Base-by-base conservation (phyloP, 2,797 vertebrate species). In the Dendrocincla tyrannina region DNA sequence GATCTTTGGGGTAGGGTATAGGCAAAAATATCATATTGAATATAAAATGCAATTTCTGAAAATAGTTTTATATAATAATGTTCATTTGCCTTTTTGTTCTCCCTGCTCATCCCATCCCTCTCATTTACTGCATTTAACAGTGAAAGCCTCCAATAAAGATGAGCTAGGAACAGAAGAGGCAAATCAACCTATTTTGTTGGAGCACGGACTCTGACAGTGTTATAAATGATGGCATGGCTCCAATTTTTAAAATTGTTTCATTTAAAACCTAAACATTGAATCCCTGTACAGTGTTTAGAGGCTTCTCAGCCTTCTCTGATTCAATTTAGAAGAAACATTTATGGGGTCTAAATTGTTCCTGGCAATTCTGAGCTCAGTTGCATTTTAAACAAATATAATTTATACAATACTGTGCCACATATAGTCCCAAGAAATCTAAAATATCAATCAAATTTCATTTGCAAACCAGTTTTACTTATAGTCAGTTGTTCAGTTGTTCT, bases 241-340 rank as follows among this genome's bases (percentile, higher is more conserved):
- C 90, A 96, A 23, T 70, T 95, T 97, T 96, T 74, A 15, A 95
- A 97, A 97, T 77, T 74, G 44, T 94, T 95, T 97, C 80, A 96
- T 96, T 97, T 95, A 94, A 95, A 98, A 97, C 85, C 63, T 85
- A 97, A 97, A 92, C 87, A 95, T 46, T 95, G 86, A 81, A 88
- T 97, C 94, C 91, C 87, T 84, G 68, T 85, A 86, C 77, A 86
- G 68, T 93, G 68, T 97, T 96, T 97, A 96, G 92, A 96, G 46
- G 85, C 91, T 91, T 94, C 83, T 96, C 91, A 94, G 56, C 30
- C 91, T 87, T 93, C 88, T 94, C 94, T 95, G 72, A 97, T 96
- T 97, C 94, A 96, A 96, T 97, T 97, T 97, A 95, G 66, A 97
- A 88, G 91, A 97, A 97, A 91, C 58, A 89, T 96, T 98, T 97